Base-by-base conservation (phyloP, 2,113 vertebrate species). In the Toxotes chatareus region DNA sequence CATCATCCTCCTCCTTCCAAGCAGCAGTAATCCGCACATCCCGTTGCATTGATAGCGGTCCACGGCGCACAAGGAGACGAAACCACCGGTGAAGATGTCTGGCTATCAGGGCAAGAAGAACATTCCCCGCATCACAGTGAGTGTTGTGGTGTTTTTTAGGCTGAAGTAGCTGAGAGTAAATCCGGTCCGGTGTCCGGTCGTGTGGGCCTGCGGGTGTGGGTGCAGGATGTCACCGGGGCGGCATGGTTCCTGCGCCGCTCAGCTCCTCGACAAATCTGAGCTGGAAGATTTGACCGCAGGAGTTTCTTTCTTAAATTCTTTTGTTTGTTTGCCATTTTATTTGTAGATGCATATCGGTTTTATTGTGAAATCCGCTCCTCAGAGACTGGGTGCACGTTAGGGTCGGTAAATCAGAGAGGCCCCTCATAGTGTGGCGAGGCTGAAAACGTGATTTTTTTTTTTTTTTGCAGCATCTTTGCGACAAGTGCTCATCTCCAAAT, bases 81-180 rank as follows among this genome's bases (percentile, higher is more conserved):
- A 87, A 79, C 62, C 85, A 88, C 81, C 82, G 85, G 89, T 47
- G 88, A 94, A 94, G 86, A 98, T 99, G 98, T 99, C 98, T 91
- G 92, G 92, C 59, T 93, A 91, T 7, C 92, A 93, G 89, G 92
- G 92, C 80, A 93, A 93, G 96, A 99, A 99, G 95, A 99, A 99
- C 83, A 99, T 99, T 64, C 98, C 98, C 46, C 97, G 97, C 93
- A 99, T 99, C 95, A 99, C 98, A 93, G 98, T 99, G 96, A 98
- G 98, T 92, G 60, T 95, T 62, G 16, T 32, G 51, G 0, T 49
- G 51, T 44, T 62, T 62, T 27, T 17, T 7, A 9, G 4, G 44
- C 21, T 17, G 46, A 32, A 17, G 47, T 5, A 27, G 36, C 34
- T 19, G 38, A 40, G 42, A 8, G 3, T 16, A 12, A 1, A 23